phyloP scores from a whole-genome alignment of 2,888 invertebrate genomes.

The Nephrotoma guestfalica region DNA sequence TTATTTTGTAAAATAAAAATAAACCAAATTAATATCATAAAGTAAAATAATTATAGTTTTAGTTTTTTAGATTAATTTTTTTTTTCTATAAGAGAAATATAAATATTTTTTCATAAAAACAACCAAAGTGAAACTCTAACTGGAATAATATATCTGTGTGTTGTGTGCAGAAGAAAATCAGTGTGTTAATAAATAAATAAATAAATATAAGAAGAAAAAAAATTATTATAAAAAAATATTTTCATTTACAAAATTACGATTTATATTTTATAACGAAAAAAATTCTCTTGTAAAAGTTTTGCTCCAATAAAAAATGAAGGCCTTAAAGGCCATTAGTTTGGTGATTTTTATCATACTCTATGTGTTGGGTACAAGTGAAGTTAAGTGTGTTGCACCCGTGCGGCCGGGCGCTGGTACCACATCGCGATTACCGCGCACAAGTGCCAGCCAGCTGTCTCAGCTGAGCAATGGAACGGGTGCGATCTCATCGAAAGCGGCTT shows the following conservation, averaged over 20 bases:
- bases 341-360: conserved; percentile 11
- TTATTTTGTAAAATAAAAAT: not conserved
- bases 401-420: conserved; percentile 30
- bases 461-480: conserved; percentile 23
- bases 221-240: not conserved
- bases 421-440: conserved; percentile 41
- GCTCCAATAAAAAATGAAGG: conserved; percentile 18
- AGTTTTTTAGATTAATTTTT: not conserved
- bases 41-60: not conserved
- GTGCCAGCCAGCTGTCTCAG: conserved; percentile 38
- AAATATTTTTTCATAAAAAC: not conserved
- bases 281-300: not conserved
- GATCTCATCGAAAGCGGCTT: conserved; percentile 14
- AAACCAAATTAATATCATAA: not conserved
- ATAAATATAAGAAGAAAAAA: not conserved
- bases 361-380: conserved; percentile 11
- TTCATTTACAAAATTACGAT: not conserved
- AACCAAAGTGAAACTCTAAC: not conserved
- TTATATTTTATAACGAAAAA: not conserved
- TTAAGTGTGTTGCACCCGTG: conserved; percentile 18
- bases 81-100: not conserved
- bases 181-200: not conserved
- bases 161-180: not conserved
- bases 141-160: not conserved
- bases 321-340: conserved; percentile 24